Conservation (phyloP, 2,888 invertebrate genomes). For the Clistopyga incitator region DNA sequence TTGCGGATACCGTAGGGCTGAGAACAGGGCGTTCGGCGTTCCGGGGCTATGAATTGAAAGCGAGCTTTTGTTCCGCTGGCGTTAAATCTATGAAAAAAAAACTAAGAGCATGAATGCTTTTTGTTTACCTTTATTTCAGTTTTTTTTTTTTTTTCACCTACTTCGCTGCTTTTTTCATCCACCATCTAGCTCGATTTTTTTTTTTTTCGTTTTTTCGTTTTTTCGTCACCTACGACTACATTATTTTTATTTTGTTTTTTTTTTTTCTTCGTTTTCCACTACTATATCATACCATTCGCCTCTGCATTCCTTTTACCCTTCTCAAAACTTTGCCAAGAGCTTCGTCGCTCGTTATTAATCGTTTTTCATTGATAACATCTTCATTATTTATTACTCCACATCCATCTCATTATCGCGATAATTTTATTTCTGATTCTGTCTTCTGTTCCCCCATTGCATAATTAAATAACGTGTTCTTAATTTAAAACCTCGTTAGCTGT, state of each 20-base stretch:
- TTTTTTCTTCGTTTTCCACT: constrained; percentile 52
- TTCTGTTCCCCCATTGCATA: constrained; percentile 35
- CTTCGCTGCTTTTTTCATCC: constrained; percentile 69
- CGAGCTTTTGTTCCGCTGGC: constrained; percentile 78
- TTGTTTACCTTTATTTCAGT: constrained; percentile 74
- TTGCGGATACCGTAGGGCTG: constrained; percentile 65
- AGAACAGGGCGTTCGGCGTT: constrained; percentile 83
- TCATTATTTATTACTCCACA: constrained; percentile 30
- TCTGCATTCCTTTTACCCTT: constrained; percentile 44
- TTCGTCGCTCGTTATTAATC: constrained; percentile 19
- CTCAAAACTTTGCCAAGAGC: constrained; percentile 18
- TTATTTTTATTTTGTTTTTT: constrained; percentile 64
- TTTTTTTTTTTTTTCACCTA: constrained; percentile 54
- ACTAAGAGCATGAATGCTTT: constrained; percentile 81
- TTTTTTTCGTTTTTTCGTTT: constrained; percentile 20
- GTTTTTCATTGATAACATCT: constrained; percentile 50
- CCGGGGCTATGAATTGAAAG: constrained; percentile 76
- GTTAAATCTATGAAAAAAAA: constrained; percentile 80
- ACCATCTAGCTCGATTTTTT: constrained; percentile 62
- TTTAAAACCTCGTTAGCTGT: constrained; percentile 76
- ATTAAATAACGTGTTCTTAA: constrained; percentile 68
- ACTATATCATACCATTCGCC: constrained; percentile 59
- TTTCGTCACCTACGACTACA: constrained; percentile 65
- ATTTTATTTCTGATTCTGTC: constrained; percentile 20
- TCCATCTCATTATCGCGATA: constrained; percentile 22